A percentile compares a stretch with the other conserved stretches of the same genome.
phyloP scores from a whole-genome alignment of 1,140 invertebrate species.

The Apis dorsata region DNA sequence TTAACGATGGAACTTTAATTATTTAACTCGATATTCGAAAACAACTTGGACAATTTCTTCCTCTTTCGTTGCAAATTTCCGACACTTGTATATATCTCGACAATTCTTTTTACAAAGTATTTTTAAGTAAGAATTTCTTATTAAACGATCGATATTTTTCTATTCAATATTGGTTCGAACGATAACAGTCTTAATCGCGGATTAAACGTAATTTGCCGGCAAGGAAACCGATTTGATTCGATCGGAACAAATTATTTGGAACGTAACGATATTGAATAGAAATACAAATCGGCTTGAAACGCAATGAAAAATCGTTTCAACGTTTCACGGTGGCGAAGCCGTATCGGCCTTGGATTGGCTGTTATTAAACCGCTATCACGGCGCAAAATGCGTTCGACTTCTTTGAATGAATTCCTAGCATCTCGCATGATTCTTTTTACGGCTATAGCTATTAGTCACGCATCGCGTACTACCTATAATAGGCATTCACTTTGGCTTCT shows the following conservation, averaged over 20 bases:
- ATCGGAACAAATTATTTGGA: background rate
- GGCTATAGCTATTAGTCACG: constrained; percentile 51
- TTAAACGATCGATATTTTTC: too few relatives aligned
- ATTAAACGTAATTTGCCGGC: background rate
- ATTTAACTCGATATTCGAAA: too few relatives aligned
- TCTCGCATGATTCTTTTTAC: constrained; percentile 50
- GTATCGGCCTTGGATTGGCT: constrained; percentile 25
- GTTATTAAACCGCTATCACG: constrained; percentile 31
- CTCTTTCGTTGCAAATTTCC: too few relatives aligned
- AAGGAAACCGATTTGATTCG: background rate
- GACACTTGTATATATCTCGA: too few relatives aligned
- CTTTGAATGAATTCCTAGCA: constrained; percentile 53
- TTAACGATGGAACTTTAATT: too few relatives aligned
- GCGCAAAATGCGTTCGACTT: constrained; percentile 40
- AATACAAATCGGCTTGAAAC: background rate
- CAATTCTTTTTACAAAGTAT: too few relatives aligned
- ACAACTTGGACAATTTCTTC: too few relatives aligned
- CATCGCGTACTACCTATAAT: constrained; percentile 44
- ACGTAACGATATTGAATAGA: too few relatives aligned
- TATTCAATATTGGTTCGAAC: too few relatives aligned
- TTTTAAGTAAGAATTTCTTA: too few relatives aligned
- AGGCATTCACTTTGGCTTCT: constrained; percentile 31
- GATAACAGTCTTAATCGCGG: too few relatives aligned
- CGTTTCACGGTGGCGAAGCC: background rate
- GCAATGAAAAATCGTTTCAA: constrained; percentile 8